phyloP scores from a whole-genome alignment of 2,797 vertebrate genomes.

The Hephaestus fuliginosus region DNA sequence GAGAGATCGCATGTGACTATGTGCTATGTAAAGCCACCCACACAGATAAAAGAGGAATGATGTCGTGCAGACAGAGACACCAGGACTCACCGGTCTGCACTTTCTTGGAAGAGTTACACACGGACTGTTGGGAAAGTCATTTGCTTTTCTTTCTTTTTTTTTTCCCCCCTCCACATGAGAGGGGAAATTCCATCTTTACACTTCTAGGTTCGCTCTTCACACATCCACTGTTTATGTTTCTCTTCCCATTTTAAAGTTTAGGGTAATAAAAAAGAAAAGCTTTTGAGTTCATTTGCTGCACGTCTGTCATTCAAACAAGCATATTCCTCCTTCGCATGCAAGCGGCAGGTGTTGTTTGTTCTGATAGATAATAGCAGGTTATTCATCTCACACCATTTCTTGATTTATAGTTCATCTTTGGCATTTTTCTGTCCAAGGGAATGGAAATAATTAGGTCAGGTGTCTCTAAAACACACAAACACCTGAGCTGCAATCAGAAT shows the following conservation, averaged over 20 bases:
- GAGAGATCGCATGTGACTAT: slow-evolving; percentile 66
- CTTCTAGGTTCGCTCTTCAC: slow-evolving; percentile 32
- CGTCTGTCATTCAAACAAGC: slow-evolving; percentile 45
- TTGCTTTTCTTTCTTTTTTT: not conserved
- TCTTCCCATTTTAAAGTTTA: slow-evolving; percentile 41
- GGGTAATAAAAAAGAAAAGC: slow-evolving; percentile 24
- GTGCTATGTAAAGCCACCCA: slow-evolving; percentile 73
- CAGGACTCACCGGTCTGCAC: slow-evolving; percentile 34
- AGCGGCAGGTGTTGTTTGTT: slow-evolving; percentile 68
- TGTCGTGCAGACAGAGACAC: slow-evolving; percentile 62
- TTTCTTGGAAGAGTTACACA: slow-evolving; percentile 50
- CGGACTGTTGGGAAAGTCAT: slow-evolving; percentile 43
- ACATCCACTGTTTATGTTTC: slow-evolving; percentile 57
- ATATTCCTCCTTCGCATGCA: slow-evolving; percentile 58
- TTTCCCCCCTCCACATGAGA: slow-evolving; percentile 18
- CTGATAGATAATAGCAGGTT: slow-evolving; percentile 58
- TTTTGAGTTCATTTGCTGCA: slow-evolving; percentile 43
- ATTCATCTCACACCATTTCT: slow-evolving; percentile 48
- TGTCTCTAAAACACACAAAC: slow-evolving; percentile 44
- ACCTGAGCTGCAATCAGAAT: slow-evolving; percentile 29
- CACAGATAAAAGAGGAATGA: slow-evolving; percentile 69
- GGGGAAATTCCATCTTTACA: slow-evolving; percentile 69
- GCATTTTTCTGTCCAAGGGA: slow-evolving; percentile 35
- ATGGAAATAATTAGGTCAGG: slow-evolving; percentile 57
- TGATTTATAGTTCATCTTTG: slow-evolving; percentile 65